phyloP scores from a whole-genome alignment of 2,888 invertebrate species.

The Hemicrepidius hirtus region DNA sequence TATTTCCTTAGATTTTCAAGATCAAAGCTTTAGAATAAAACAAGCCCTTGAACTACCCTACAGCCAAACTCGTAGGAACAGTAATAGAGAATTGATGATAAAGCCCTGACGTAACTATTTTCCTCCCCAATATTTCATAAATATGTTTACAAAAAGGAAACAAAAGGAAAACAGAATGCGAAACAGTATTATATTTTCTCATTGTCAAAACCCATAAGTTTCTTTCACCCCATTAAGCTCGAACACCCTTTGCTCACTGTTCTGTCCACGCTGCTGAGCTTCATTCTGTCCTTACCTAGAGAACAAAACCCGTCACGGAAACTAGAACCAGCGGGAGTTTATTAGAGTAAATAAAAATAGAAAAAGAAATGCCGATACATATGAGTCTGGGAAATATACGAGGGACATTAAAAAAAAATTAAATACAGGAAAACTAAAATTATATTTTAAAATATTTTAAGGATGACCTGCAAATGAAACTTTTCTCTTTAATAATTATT shows the following conservation, averaged over 20 bases:
- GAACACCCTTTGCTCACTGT: conserved; percentile 21
- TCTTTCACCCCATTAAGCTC: conserved; percentile 35
- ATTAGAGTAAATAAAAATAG: conserved; percentile 14
- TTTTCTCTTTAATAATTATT: no score
- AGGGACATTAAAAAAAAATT: neutral
- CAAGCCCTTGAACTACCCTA: neutral
- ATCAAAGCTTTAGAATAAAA: neutral
- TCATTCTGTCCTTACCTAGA: conserved; percentile 18
- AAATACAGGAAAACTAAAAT: no score
- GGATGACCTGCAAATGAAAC: no score
- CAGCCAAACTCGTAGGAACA: conserved; percentile 1
- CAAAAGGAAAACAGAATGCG: conserved; percentile 25
- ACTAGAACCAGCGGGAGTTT: neutral
- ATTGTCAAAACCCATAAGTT: conserved; percentile 37
- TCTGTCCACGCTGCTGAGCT: conserved; percentile 15
- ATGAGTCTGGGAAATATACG: no score
- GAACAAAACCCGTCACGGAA: conserved; percentile 7
- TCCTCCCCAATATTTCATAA: conserved; percentile 31
- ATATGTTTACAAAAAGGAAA: conserved; percentile 40
- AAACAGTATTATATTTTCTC: conserved; percentile 39
- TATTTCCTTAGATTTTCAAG: conserved; percentile 3
- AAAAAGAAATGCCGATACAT: neutral
- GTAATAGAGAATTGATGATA: conserved; percentile 22
- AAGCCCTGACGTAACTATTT: conserved; percentile 13
- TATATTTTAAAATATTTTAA: no score